Evolutionary conservation across 2,797 vertebrate species (phyloP), one percentile per base, ranked within the genome.

Genomic region (Apogon hyalosoma): DNA sequence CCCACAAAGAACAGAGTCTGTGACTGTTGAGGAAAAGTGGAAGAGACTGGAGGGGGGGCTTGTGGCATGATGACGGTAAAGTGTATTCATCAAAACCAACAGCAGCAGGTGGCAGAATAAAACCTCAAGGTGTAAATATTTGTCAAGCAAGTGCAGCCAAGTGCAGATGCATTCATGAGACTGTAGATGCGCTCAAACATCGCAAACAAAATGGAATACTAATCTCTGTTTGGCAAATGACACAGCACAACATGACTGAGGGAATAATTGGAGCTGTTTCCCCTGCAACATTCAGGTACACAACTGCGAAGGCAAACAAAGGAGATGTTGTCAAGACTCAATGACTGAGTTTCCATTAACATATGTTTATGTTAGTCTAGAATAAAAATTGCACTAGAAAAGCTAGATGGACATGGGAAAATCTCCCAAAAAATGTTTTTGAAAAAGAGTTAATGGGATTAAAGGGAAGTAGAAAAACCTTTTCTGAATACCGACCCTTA

Each of bases 71-170:
- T 6, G 4, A 15, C 6, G 18, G 7, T 16, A 4, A 33, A 7
- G 7, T 42, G 16, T 16, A 39, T 8, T 36, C 10, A 54, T 5
- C 7, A 11, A 24, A 19, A 21, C 24, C 45, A 16, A 39, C 12
- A 33, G 21, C 1, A 19, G 54, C 4, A 14, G 8, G 21, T 16
- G 18, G 3, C 36, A 18, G 15, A 2, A 31, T 33, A 31, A 39
- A 42, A 45, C 33, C 46, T 31, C 14, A 43, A 31, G 19, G 63
- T 48, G 52, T n/a, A 42, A 49, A 4, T 45, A 36, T 28, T 31
- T 46, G 42, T 33, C 15, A 14, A 42, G 39, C 42, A 3, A 33
- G 31, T 12, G 28, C 14, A 45, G 19, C 38, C 11, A 2, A 16
- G 13, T 19, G 10, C 12, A 46, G 15, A 15, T 31, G 2, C 7